Evolutionary conservation across 2,888 invertebrate genomes (phyloP).

Genomic region (Drosophila pseudotakahashii): DNA sequence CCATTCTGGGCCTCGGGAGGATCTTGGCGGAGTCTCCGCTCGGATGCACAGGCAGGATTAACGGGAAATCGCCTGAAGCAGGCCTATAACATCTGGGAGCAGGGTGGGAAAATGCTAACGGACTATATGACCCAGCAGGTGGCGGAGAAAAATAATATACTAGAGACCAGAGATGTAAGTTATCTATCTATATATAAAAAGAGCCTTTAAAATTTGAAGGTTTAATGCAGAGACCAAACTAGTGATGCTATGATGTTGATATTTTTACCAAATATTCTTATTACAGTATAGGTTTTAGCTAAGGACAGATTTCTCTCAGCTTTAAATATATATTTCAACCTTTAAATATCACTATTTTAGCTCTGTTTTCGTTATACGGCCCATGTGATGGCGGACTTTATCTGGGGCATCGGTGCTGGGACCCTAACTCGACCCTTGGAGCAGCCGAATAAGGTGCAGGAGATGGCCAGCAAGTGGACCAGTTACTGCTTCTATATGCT

Average conservation of each 20-base stretch:
- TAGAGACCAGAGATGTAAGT: conserved; percentile 76
- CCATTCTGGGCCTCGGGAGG: conserved; percentile 84
- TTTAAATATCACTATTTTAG: conserved; percentile 48
- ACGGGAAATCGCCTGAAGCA: conserved; percentile 81
- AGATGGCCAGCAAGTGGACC: conserved; percentile 69
- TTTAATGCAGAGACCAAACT: too few species aligned
- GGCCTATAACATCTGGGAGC: conserved; percentile 67
- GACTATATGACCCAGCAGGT: conserved; percentile 47
- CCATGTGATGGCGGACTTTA: conserved; percentile 76
- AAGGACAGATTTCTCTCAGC: too few species aligned
- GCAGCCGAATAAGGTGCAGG: conserved; percentile 52
- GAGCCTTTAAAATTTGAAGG: too few species aligned
- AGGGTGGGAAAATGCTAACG: conserved; percentile 60
- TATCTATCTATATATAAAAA: not conserved
- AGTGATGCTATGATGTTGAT: too few species aligned
- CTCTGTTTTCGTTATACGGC: conserved; percentile 73
- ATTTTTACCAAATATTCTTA: too few species aligned
- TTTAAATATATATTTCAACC: too few species aligned
- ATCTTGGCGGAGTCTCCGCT: conserved; percentile 85
- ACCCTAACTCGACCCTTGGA: conserved; percentile 44
- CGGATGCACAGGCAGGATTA: conserved; percentile 84
- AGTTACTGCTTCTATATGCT: conserved; percentile 57
- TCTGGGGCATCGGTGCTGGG: conserved; percentile 81
- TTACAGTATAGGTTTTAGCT: too few species aligned
- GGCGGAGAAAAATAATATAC: conserved; percentile 13